Conservation (phyloP, 1,140 invertebrate species). For the Streblospio benedicti region DNA sequence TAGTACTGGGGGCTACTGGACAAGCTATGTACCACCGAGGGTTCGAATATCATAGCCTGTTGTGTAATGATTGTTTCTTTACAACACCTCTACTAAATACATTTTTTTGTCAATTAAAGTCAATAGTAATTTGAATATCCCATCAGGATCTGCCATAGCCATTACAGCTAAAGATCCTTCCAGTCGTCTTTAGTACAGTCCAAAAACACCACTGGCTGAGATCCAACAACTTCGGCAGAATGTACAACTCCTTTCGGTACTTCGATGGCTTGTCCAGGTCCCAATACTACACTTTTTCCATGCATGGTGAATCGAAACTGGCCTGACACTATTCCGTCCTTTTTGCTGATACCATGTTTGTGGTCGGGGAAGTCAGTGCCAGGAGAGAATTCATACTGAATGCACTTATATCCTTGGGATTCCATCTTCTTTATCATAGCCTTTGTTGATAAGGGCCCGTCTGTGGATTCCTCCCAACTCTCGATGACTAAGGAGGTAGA, state of each 20-base stretch:
- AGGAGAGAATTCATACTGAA: conserved; percentile 29
- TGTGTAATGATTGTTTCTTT: too few species aligned
- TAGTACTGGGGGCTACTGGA: too few species aligned
- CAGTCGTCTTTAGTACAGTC: conserved; percentile 21
- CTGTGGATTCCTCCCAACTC: conserved; percentile 31
- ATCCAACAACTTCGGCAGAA: conserved; percentile 35
- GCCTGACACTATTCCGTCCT: conserved; percentile 36
- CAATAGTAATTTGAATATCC: too few species aligned
- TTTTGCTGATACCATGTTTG: conserved; percentile 34
- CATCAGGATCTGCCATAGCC: too few species aligned
- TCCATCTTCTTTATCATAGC: conserved; percentile 36
- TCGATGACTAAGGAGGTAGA: too few species aligned
- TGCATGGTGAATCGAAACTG: conserved; percentile 34
- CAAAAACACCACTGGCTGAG: conserved; percentile 32
- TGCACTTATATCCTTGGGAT: conserved; percentile 32
- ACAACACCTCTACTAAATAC: too few species aligned
- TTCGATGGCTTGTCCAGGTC: conserved; percentile 41
- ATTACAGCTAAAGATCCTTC: too few species aligned
- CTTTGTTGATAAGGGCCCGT: conserved; percentile 29
- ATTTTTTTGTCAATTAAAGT: too few species aligned
- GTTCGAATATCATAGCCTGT: too few species aligned
- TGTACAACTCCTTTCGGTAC: conserved; percentile 36
- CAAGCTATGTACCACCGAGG: too few species aligned
- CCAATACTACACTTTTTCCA: conserved; percentile 32
- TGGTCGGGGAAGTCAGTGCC: conserved; percentile 40